Evolutionary conservation across 1,140 invertebrate species (phyloP).

Genomic region (Caenorhabditis brenneri): DNA sequence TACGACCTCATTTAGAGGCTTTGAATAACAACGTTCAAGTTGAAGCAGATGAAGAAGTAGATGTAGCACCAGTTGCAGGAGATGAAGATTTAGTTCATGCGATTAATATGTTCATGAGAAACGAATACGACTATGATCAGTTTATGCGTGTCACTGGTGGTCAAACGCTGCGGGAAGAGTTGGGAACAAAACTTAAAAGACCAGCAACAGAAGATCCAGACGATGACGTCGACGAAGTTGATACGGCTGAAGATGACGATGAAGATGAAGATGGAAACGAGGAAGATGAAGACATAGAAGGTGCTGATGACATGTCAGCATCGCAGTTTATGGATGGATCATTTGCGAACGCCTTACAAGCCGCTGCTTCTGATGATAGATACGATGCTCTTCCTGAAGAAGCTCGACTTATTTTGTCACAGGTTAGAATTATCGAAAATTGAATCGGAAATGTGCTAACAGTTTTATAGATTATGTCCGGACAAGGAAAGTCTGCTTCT

Average conservation of each 20-base stretch:
- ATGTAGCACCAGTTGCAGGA: not conserved
- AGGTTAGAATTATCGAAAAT: not conserved
- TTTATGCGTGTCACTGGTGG: slow-evolving; percentile 51
- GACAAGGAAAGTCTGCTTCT: not conserved
- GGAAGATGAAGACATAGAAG: slow-evolving; percentile 5
- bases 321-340: not conserved
- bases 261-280: slow-evolving; percentile 31
- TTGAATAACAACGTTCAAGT: not conserved
- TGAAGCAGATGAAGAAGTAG: not conserved
- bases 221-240: not conserved
- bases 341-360: not conserved
- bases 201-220: not conserved
- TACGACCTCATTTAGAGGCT: not conserved
- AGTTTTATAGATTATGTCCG: not conserved
- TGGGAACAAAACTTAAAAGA: not conserved
- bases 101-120: slow-evolving; percentile 30
- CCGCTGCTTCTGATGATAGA: too few species aligned
- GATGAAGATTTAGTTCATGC: slow-evolving; percentile 8
- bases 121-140: slow-evolving; percentile 44
- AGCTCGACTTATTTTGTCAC: slow-evolving; percentile 14
- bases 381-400: slow-evolving; percentile 16
- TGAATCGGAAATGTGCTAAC: not conserved
- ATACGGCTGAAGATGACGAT: slow-evolving; percentile 27
- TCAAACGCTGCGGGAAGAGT: slow-evolving; percentile 41
- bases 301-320: not conserved